Evolutionary conservation across 2,888 invertebrate species (phyloP).

Genomic region (Asteroscopus sphinx): DNA sequence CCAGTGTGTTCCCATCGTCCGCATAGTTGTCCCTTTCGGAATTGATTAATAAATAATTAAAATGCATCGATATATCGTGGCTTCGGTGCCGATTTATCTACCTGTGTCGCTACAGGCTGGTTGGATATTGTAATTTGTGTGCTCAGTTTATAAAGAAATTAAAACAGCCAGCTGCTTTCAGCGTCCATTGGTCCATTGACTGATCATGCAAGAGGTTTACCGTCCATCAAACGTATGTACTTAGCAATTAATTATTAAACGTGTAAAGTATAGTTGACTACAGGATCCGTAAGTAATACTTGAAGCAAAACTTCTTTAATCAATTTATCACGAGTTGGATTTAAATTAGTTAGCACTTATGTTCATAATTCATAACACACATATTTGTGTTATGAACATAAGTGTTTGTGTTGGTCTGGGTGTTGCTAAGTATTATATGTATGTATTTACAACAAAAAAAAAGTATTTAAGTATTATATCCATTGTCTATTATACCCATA

Average conservation of each 20-base stretch:
- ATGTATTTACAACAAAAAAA: too few relatives aligned
- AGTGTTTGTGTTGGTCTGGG: too few relatives aligned
- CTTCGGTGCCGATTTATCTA: slow-evolving; percentile 56
- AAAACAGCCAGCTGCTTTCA: slow-evolving; percentile 15
- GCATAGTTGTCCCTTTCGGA: slow-evolving; percentile 51
- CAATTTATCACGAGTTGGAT: slow-evolving; percentile 1
- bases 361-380: too few relatives aligned
- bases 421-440: too few relatives aligned
- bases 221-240: slow-evolving; percentile 8
- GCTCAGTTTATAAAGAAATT: slow-evolving; percentile 28
- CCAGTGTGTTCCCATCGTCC: slow-evolving; percentile 46
- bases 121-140: slow-evolving; percentile 44
- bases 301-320: neutral
- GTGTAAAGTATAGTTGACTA: slow-evolving; percentile 10
- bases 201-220: slow-evolving; percentile 16
- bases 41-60: slow-evolving; percentile 73
- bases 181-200: slow-evolving; percentile 12
- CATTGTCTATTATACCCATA: too few relatives aligned
- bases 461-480: too few relatives aligned
- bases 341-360: too few relatives aligned
- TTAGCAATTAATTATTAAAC: slow-evolving; percentile 41
- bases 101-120: slow-evolving; percentile 48
- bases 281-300: slow-evolving; percentile 1
- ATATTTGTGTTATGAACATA: too few relatives aligned
- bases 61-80: slow-evolving; percentile 68